Evolutionary conservation across 2,797 vertebrate genomes (phyloP).

Genomic region (Siniperca undulata): DNA sequence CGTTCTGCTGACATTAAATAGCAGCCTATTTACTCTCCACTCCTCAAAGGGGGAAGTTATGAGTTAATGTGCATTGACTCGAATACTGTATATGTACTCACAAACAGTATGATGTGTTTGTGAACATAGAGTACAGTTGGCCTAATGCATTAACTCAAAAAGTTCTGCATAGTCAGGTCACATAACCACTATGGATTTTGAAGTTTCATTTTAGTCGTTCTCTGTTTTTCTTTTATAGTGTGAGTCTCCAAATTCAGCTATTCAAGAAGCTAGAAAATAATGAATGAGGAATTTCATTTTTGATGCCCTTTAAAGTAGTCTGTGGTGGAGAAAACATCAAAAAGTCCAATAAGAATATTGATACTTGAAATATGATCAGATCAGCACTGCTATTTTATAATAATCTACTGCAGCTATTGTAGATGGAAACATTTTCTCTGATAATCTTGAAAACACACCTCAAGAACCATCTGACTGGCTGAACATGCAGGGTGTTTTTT

Average conservation of each 20-base stretch:
- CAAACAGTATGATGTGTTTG: not conserved
- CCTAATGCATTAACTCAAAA: not conserved
- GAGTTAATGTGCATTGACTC: slow-evolving; percentile 43
- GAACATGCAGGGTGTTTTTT: slow-evolving; percentile 31
- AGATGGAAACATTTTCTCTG: slow-evolving; percentile 4
- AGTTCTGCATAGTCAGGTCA: not conserved
- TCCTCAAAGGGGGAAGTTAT: slow-evolving; percentile 9
- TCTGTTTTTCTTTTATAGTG: not conserved
- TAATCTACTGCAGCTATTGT: not conserved
- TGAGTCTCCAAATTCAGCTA: not conserved
- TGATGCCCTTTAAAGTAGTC: not conserved
- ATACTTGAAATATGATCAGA: not conserved
- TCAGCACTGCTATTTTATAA: not conserved
- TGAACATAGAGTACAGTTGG: not conserved
- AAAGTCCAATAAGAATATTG: not conserved
- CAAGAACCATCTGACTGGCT: slow-evolving; percentile 36
- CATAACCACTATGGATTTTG: not conserved
- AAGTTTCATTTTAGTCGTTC: not conserved
- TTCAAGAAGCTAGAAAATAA: not conserved
- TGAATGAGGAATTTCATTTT: not conserved
- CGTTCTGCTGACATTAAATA: slow-evolving; percentile 17
- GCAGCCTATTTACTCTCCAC: slow-evolving; percentile 2
- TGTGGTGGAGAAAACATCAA: not conserved
- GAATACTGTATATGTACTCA: slow-evolving; percentile 14
- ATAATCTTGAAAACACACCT: slow-evolving; percentile 16